Conservation (phyloP, 2,888 invertebrate genomes). For the Pandemis corylana region DNA sequence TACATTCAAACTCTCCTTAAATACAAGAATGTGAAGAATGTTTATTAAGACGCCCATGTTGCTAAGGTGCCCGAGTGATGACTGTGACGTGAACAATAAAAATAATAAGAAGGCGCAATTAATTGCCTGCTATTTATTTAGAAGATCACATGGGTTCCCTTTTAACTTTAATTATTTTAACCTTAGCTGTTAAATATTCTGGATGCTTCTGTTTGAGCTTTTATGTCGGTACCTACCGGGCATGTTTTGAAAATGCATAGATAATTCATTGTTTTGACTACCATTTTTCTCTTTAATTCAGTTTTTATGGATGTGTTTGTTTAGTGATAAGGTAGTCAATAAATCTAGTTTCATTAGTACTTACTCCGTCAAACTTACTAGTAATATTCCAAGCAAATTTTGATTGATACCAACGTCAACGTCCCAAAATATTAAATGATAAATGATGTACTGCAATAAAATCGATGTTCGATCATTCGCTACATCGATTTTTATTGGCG, state of each 20-base stretch:
- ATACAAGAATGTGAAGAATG: slow-evolving; percentile 26
- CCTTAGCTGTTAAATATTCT: slow-evolving; percentile 23
- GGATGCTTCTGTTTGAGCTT: slow-evolving; percentile 17
- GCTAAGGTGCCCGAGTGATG: slow-evolving; percentile 14
- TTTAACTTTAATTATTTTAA: slow-evolving; percentile 38
- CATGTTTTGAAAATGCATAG: neutral
- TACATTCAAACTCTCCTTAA: slow-evolving; percentile 20
- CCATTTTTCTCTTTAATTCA: neutral
- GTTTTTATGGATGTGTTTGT: neutral
- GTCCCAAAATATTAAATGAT: slow-evolving; percentile 73
- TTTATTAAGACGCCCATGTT: slow-evolving; percentile 29
- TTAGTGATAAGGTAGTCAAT: neutral
- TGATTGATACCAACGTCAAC: slow-evolving; percentile 71
- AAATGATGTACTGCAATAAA: slow-evolving; percentile 63
- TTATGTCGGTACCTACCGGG: neutral
- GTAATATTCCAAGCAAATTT: slow-evolving; percentile 49
- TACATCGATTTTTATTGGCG: slow-evolving; percentile 60
- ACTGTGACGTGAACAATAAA: slow-evolving; percentile 37
- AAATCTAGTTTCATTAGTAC: neutral
- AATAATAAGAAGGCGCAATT: slow-evolving; percentile 34
- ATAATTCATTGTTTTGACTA: neutral
- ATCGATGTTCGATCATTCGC: slow-evolving; percentile 57
- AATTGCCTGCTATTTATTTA: slow-evolving; percentile 36
- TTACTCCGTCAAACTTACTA: neutral
- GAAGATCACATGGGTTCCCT: slow-evolving; percentile 35